These are phyloP conservation scores for Darevskia nairensis DNA, from an alignment of 2,797 vertebrate species.

Conservation along the genomic window DNA sequence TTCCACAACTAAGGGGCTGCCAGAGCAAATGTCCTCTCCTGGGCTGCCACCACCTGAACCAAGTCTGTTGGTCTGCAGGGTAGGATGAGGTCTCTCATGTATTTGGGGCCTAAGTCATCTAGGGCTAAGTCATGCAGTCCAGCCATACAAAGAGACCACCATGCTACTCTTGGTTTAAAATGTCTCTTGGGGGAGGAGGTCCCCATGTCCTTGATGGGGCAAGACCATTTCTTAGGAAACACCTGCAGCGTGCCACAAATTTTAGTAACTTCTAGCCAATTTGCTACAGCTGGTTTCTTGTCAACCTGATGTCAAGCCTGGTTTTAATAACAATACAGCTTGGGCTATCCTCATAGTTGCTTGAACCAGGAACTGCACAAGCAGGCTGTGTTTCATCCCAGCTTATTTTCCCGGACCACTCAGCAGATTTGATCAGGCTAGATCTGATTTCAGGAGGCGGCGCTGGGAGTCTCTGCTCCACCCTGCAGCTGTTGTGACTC, in stretches of 20 bases:
- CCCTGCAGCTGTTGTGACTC: neutral
- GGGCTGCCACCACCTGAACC: too few relatives aligned
- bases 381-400: neutral
- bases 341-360: neutral
- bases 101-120: too few relatives aligned
- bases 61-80: too few relatives aligned
- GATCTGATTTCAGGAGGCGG: neutral
- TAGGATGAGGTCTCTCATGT: too few relatives aligned
- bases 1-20: too few relatives aligned
- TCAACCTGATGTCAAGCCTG: too few relatives aligned
- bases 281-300: too few relatives aligned
- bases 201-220: too few relatives aligned
- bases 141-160: neutral
- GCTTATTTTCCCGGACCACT: neutral
- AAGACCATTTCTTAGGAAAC: neutral
- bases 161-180: neutral
- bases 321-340: too few relatives aligned
- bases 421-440: neutral
- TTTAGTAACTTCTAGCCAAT: neutral
- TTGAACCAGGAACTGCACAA: neutral
- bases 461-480: neutral
- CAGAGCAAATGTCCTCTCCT: too few relatives aligned
- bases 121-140: too few relatives aligned
- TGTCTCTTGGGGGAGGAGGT: too few relatives aligned
- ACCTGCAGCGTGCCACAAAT: neutral